Percentiles rank a stretch among this genome's conserved stretches.
phyloP scores from a whole-genome alignment of 2,113 vertebrate genomes.

The Chaetura pelagica region DNA sequence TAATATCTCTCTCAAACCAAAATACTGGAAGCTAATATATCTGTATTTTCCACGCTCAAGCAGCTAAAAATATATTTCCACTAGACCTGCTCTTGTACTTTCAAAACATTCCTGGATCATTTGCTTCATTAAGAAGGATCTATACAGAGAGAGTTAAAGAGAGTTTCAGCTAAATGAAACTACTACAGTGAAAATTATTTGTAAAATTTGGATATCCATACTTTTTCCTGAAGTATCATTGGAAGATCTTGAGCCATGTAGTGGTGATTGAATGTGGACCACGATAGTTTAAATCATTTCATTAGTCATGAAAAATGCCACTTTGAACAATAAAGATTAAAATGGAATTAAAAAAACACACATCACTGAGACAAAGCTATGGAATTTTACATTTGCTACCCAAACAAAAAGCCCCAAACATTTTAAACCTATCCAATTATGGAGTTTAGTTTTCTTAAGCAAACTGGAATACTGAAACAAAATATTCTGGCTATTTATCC shows the following conservation, averaged over 20 bases:
- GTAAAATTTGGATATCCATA: background rate
- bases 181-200: background rate
- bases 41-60: background rate
- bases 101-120: background rate
- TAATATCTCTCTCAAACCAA: background rate
- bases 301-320: background rate
- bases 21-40: background rate
- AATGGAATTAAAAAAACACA: background rate
- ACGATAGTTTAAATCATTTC: background rate
- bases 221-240: background rate
- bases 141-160: background rate
- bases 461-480: background rate
- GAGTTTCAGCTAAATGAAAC: background rate
- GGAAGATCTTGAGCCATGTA: background rate
- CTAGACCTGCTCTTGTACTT: background rate
- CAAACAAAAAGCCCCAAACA: background rate
- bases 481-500: too few relatives aligned
- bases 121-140: background rate
- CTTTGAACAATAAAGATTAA: background rate
- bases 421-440: fast-evolving
- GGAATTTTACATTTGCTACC: background rate
- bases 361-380: background rate
- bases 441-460: background rate
- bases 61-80: background rate
- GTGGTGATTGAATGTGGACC: background rate